These are phyloP conservation scores for cat (Felis catus) DNA, from an alignment of 2,113 vertebrate species.

Conservation along the genomic window F.catus_Fca126_mat1.0 CM031412.1:73997001-73997500, in stretches of 20 bases:
- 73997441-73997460: conserved; percentile 16
- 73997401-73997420: conserved; percentile 69
- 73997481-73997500: not conserved
- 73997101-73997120: no score
- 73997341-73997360: conserved; percentile 41
- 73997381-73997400: conserved; percentile 46
- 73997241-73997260: not conserved
- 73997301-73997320: conserved; percentile 51
- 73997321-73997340: conserved; percentile 35
- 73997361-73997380: conserved; percentile 52
- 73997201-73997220: not conserved
- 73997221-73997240: not conserved
- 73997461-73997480: conserved; percentile 23
- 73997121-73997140: not conserved
- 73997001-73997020: not conserved
- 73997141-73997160: not conserved
- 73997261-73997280: not conserved
- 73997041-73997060: not conserved
- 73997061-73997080: not conserved
- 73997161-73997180: not conserved
- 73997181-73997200: not conserved
- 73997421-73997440: conserved; percentile 46
- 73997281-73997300: not conserved
- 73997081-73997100: not conserved
- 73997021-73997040: not conserved